Conservation (phyloP, 2,888 invertebrate genomes). For the Cephus spinipes region DNA sequence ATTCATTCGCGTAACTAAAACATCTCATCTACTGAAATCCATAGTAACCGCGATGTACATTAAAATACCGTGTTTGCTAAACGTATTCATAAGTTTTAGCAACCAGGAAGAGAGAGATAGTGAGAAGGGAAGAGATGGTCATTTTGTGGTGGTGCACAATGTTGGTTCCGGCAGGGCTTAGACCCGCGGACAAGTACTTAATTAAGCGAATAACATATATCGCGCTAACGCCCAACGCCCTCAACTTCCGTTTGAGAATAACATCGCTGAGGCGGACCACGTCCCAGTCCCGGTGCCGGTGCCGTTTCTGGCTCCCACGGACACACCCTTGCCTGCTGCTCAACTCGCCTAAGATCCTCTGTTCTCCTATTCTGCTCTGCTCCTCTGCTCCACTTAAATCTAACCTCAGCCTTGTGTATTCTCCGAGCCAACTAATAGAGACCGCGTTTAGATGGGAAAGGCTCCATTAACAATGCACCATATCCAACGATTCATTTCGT, state of each 20-base stretch:
- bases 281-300: conserved; percentile 2
- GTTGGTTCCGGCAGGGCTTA: conserved; percentile 20
- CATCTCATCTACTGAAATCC: neutral
- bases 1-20: neutral
- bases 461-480: conserved; percentile 14
- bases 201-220: conserved; percentile 64
- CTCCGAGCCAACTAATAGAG: conserved; percentile 22
- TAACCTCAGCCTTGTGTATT: conserved; percentile 19
- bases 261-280: conserved; percentile 20
- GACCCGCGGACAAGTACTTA: conserved; percentile 56
- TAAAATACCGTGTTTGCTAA: neutral
- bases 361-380: conserved; percentile 9
- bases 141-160: conserved; percentile 2
- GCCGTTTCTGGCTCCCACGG: conserved; percentile 10
- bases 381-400: conserved; percentile 6
- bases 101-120: neutral
- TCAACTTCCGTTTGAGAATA: conserved; percentile 34
- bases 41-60: neutral
- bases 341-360: neutral
- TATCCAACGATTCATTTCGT: neutral
- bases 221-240: conserved; percentile 43
- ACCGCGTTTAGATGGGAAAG: conserved; percentile 14
- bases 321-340: conserved; percentile 15
- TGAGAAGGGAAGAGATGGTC: neutral
- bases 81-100: conserved; percentile 2